Evolutionary conservation across 2,888 invertebrate genomes (phyloP), one percentile per base, ranked within the genome.

Genomic region (Neria commutata): DNA sequence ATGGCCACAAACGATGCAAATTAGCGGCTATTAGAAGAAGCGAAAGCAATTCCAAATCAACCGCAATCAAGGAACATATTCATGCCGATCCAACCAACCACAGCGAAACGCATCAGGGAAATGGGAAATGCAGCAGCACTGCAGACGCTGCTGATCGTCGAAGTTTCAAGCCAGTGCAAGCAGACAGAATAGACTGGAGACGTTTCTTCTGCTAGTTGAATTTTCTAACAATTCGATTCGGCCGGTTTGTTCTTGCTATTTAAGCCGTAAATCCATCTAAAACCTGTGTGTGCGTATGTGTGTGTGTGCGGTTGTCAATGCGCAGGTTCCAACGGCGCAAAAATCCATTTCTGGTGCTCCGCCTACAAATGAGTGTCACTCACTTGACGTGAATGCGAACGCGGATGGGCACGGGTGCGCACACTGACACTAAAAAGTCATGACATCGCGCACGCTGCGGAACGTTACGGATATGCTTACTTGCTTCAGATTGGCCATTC

Each of bases 401-500:
- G 51, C 53, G 54, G 48, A 49, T 49, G 58, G 45, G 48, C 60
- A 49, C 50, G 54, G 52, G 59, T 52, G 56, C 53, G 42, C 52
- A 37, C 52, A 29, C 5, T 69, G 69, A 72, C 66, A 66, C 72
- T 67, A 71, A 74, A 68, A 74, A 73, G 73, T 77, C 73, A 68
- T 74, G 76, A 77, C 76, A 77, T 77, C 75, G 71, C 68, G 69
- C 68, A 74, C 65, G 67, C 73, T 67, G 76, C 73, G 75, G 65
- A 75, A 73, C 74, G 74, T 75, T 75, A 72, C 74, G 74, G 80
- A 76, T 74, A 80, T 78, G 80, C 77, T 80, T 72, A 74, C 79
- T 79, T 76, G 79, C 75, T 77, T 78, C 74, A 80, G 79, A 80
- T 80, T 80, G 80, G 80, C 80, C 80, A 73, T 80, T 80, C 80